Evolutionary conservation across 1,140 invertebrate species (phyloP), one percentile per base, ranked within the genome.

Genomic region (Dendroctonus ponderosae): DNA sequence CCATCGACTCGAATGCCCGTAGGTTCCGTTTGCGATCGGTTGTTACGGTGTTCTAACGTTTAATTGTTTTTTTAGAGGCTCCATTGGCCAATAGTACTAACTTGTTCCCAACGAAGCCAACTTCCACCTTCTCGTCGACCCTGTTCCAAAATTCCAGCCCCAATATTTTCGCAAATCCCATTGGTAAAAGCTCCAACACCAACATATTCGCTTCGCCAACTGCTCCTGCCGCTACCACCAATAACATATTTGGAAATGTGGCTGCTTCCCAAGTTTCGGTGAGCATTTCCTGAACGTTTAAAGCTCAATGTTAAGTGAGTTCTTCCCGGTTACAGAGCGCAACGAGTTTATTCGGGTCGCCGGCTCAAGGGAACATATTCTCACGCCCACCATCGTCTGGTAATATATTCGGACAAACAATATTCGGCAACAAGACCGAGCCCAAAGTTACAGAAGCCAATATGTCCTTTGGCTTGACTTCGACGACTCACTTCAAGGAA

Each of bases 401-500:
- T 37, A 57, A 62, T 37, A 56, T 62, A 12, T 68, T 63, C 54
- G 53, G 65, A 11, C 62, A 63, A 54, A 67, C 43, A 11, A 11
- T 69, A 0, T 71, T 71, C 15, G 70, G 70, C 12, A 67, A 50
- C 14, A 67, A 63, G 41, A 39, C 70, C 9, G 42, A 51, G 44
- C 63, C 62, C 0, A 53, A 64, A 51, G 12, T 69, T 8, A 66
- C 57, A 3, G 70, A 62, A 43, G 57, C 62, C n/a, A 66, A 58
- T 56, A 42, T 66, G 14, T 52, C 51, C 8, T 71, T 71, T 49
- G 72, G 70, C 7, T 62, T 67, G 0, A 61, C 59, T 2, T 69
- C 70, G n/a, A 72, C 71, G 8, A 63, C 57, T 0, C 61, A 70
- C 53, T 62, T 74, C 15, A 70, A 74, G 14, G 71, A 72, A 41